phyloP scores from a whole-genome alignment of 1,140 invertebrate species.

The Apis cerana region DNA sequence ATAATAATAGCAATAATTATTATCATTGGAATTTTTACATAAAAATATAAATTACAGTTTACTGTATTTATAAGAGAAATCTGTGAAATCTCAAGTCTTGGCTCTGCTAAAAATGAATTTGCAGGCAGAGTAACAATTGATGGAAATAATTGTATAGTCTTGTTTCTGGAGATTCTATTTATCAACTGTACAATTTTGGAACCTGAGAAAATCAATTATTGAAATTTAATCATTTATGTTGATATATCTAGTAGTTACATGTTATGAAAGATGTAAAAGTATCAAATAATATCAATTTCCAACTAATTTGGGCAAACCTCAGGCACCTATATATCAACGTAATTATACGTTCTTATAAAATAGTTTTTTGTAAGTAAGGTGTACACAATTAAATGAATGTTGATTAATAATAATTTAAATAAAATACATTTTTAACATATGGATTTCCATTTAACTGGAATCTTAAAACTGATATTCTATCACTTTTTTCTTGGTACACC shows the following conservation, averaged over 20 bases:
- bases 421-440: neutral
- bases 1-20: conserved; percentile 62
- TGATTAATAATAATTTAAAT: conserved; percentile 28
- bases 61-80: conserved; percentile 36
- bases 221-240: conserved; percentile 8
- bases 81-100: conserved; percentile 43
- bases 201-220: conserved; percentile 22
- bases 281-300: conserved; percentile 1
- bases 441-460: conserved; percentile 6
- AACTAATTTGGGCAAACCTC: conserved; percentile 12
- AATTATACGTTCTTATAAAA: conserved; percentile 19
- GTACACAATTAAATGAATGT: conserved; percentile 9
- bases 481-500: neutral
- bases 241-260: neutral
- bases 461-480: conserved; percentile 16
- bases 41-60: conserved; percentile 70
- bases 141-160: conserved; percentile 45
- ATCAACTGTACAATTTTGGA: conserved; percentile 32
- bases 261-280: conserved; percentile 17
- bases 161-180: conserved; percentile 52
- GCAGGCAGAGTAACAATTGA: conserved; percentile 8
- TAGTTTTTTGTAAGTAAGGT: neutral
- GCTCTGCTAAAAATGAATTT: conserved; percentile 48
- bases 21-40: conserved; percentile 63
- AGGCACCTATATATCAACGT: conserved; percentile 19